Percentiles rank a stretch among this genome's conserved stretches.
These are phyloP conservation scores for Centropyge bicolor DNA, from an alignment of 2,797 vertebrate species.

Conservation along the genomic window DNA sequence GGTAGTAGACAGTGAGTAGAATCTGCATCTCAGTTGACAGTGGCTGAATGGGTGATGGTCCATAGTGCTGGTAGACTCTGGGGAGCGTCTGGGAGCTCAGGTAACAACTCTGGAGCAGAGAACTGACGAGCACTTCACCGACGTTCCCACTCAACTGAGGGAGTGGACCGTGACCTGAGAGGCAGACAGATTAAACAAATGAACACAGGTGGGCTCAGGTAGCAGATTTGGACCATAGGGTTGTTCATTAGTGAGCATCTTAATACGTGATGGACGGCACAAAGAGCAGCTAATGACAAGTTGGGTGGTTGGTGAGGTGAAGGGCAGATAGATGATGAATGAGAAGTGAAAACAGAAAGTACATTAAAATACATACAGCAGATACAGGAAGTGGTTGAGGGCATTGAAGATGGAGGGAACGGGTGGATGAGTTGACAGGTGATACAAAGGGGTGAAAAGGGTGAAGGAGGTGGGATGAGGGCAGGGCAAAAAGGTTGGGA, in stretches of 20 bases:
- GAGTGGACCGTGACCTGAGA: conserved; percentile 93
- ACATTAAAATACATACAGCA: neutral
- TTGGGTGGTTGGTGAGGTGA: neutral
- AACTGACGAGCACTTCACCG: conserved; percentile 91
- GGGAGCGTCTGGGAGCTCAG: conserved; percentile 93
- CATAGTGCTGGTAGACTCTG: conserved; percentile 92
- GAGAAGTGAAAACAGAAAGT: neutral
- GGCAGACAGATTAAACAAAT: neutral
- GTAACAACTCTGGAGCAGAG: conserved; percentile 93
- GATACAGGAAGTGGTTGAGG: neutral
- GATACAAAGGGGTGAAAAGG: conserved; percentile 38
- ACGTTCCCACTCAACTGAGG: conserved; percentile 94
- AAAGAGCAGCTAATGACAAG: neutral
- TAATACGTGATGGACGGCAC: neutral
- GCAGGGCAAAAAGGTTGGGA: conserved; percentile 24
- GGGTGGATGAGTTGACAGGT: conserved; percentile 29
- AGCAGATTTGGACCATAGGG: too few species aligned
- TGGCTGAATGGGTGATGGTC: conserved; percentile 90
- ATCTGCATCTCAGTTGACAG: conserved; percentile 97
- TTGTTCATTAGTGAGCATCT: neutral
- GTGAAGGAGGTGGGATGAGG: neutral
- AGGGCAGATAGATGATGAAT: neutral
- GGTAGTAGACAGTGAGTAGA: conserved; percentile 96
- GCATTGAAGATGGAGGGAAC: neutral
- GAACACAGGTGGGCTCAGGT: too few species aligned